Evolutionary conservation across 2,797 vertebrate genomes (phyloP).

Genomic region (Rhinella marina): DNA sequence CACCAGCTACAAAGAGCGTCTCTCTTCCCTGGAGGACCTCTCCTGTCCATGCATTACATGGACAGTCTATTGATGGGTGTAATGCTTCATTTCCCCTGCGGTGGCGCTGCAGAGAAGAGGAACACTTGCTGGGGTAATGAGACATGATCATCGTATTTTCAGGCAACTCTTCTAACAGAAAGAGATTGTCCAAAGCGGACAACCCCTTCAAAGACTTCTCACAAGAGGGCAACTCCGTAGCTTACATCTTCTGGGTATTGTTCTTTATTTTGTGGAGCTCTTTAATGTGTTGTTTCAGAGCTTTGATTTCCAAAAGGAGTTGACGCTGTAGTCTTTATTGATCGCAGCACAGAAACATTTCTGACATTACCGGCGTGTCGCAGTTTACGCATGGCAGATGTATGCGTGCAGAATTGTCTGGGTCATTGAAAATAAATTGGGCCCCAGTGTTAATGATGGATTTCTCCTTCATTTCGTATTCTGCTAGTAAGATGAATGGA

Average conservation of each 20-base stretch:
- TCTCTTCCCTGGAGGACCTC: neutral
- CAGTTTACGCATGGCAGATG: neutral
- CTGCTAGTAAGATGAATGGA: constrained; percentile 40
- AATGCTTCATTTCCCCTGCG: neutral
- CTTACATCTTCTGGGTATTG: neutral
- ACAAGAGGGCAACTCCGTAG: neutral
- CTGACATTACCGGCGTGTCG: neutral
- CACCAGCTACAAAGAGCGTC: neutral
- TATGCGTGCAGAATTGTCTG: constrained; percentile 12
- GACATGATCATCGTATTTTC: neutral
- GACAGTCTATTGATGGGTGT: neutral
- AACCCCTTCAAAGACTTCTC: neutral
- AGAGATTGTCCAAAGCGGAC: neutral
- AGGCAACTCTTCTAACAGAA: neutral
- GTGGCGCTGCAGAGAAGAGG: too few species aligned
- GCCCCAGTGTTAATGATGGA: constrained; percentile 4
- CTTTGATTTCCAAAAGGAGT: neutral
- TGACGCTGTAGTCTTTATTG: neutral
- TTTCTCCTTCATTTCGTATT: constrained; percentile 22
- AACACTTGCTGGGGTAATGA: neutral
- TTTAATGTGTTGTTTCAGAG: neutral
- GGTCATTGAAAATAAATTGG: constrained; percentile 20
- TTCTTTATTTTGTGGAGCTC: neutral
- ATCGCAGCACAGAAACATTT: neutral
- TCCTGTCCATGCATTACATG: neutral